phyloP scores from a whole-genome alignment of 2,797 vertebrate genomes.

The Dicrostonyx torquatus region DNA sequence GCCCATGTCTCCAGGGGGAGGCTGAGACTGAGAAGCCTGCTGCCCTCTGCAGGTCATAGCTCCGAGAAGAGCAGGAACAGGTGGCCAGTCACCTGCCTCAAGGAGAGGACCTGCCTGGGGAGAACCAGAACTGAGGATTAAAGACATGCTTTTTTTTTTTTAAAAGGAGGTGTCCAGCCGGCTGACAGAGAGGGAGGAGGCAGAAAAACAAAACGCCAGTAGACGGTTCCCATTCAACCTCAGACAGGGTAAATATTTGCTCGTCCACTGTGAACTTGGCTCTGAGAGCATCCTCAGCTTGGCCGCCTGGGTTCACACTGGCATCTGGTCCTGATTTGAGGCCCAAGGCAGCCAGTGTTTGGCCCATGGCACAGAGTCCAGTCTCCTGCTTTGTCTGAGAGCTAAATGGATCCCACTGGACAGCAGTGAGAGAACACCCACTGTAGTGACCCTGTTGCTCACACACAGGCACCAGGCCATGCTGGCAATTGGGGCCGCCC shows the following conservation, averaged over 20 bases:
- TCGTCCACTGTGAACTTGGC: constrained; percentile 71
- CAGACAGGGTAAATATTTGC: constrained; percentile 82
- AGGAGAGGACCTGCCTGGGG: not conserved
- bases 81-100: not conserved
- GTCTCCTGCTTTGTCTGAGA: constrained; percentile 63
- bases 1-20: not conserved
- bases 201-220: constrained; percentile 64
- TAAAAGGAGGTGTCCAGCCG: constrained; percentile 20
- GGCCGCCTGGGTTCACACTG: constrained; percentile 68
- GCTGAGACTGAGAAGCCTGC: not conserved
- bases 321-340: constrained; percentile 70
- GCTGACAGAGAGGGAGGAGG: constrained; percentile 62
- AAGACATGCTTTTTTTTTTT: not conserved
- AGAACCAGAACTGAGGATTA: not conserved
- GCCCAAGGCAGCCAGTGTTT: not conserved
- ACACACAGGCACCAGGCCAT: not conserved
- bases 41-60: not conserved
- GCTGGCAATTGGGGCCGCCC: not conserved
- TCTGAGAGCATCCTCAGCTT: constrained; percentile 21
- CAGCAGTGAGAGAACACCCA: constrained; percentile 35
- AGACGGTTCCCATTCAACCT: constrained; percentile 70
- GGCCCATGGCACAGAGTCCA: constrained; percentile 47
- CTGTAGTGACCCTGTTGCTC: not conserved
- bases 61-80: not conserved
- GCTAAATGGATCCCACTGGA: constrained; percentile 35